Base-by-base conservation (phyloP, 2,888 invertebrate species). In the Aphidius colemani region DNA sequence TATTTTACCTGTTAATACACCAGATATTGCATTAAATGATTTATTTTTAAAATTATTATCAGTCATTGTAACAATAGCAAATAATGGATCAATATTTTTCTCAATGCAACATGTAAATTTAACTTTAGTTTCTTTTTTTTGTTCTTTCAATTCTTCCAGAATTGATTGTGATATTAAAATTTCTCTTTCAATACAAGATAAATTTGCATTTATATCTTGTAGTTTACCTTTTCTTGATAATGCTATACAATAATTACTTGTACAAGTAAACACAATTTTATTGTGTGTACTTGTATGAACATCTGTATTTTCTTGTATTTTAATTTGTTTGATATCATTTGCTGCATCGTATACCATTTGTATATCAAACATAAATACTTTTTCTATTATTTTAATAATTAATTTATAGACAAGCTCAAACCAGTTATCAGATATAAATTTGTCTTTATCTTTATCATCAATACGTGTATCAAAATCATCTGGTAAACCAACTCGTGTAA, bases 141-240 rank as follows among this genome's bases (percentile, higher is more conserved):
- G 66, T 6, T 68, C 65, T 58, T 71, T 61, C 8, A 64, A 51
- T 1, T 70, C 57, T 45, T 77, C 66, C 9, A 74, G 57, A 10
- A 82, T 68, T 53, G 76, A 74, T 6, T 83, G 72, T 2, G 84
- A 79, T 13, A 83, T 73, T 8, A 75, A 60, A 2, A 73, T 74
- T 72, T 85, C 84, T 62, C 72, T 80, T 44, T 82, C 79, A 18
- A 84, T 70, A 4, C 71, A 65, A 61, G 73, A 75, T 3, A 74
- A 53, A 8, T 69, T 67, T 7, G 75, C 70, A 64, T 77, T 72
- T 9, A 73, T 53, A 3, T 65, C 58, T 43, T 69, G 69, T 18
- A 69, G 70, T 40, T 70, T 78, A n/a, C 70, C 67, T 67, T 77
- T 81, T 56, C 83, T 75, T 2, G 76, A 71, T 10, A 67, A 69